Base-by-base conservation (phyloP, 2,797 vertebrate genomes). In the Alcedo quadribrachys region DNA sequence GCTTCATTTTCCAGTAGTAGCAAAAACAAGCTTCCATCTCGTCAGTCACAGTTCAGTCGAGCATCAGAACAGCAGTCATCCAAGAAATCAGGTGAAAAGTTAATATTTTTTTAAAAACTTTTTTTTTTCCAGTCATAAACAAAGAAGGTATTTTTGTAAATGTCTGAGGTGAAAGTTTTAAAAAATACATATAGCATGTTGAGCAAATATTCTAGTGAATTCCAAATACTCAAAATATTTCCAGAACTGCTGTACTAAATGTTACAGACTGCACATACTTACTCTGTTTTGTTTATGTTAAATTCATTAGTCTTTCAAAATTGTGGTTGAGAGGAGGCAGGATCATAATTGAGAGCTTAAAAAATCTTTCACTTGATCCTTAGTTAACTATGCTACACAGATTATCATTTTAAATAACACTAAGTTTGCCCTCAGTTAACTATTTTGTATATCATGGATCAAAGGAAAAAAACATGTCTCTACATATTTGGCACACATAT, bases 1-100 rank as follows among this genome's bases (percentile, higher is more conserved):
- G 58, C 81, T 81, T 92, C 45, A 5, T 88, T 35, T 88, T 89
- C 27, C 27, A 85, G 8, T 51, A 68, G 37, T 45, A 93, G 21
- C 68, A 79, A 35, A 62, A 66, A 4, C 21, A 79, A 94, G 61
- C n/a, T 33, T 95, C 91, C 70, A 55, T 45, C 28, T 70, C 78
- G 46, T 68, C 61, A 68, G 19, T 61, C 51, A 62, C 73, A 73
- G 22, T 22, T 81, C 33, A 85, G 15, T 63, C 30, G 62, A 51
- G 81, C 14, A 80, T 66, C 57, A 86, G 13, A 90, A 67, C 40
- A 82, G 25, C 63, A 81, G 82, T 77, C 76, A n/a, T 62, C 75
- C 76, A 85, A 87, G 65, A 69, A 81, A 79, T 74, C 81, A 94
- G 73, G 96, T 95, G 65, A 85, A 88, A 53, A 81, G 22, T 83